Conservation (phyloP, 2,888 invertebrate species). For the Agriopis leucophaearia region DNA sequence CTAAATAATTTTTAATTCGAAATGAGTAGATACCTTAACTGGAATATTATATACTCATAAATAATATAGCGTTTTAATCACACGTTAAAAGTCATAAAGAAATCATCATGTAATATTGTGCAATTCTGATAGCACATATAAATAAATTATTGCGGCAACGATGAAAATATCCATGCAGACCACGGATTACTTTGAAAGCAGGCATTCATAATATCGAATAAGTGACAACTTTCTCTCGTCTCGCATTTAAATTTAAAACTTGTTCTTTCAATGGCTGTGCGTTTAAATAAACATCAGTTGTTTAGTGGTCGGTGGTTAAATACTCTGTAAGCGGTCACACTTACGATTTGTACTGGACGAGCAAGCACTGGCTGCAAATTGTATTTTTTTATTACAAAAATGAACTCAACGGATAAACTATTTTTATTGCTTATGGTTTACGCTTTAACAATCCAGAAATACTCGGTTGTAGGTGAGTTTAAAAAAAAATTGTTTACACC, state of each 20-base stretch:
- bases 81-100: neutral
- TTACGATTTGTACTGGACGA: conserved; percentile 72
- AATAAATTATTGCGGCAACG: conserved; percentile 32
- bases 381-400: conserved; percentile 45
- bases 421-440: conserved; percentile 51
- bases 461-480: conserved; percentile 56
- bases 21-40: too few species aligned
- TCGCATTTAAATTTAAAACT: conserved; percentile 83
- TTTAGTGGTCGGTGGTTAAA: conserved; percentile 75
- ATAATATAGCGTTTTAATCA: too few species aligned
- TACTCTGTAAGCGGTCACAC: conserved; percentile 71
- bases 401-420: conserved; percentile 49
- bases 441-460: conserved; percentile 41
- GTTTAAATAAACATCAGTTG: conserved; percentile 70
- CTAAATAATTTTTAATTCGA: too few species aligned
- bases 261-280: conserved; percentile 73
- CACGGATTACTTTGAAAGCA: conserved; percentile 70
- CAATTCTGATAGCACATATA: conserved; percentile 14
- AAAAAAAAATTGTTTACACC: neutral
- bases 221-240: conserved; percentile 74
- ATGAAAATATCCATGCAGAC: conserved; percentile 46
- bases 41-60: too few species aligned
- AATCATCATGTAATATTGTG: conserved; percentile 17
- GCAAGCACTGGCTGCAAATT: conserved; percentile 57
- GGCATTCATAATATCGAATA: conserved; percentile 64